These are phyloP conservation scores for Amphimallon solstitiale DNA, from an alignment of 2,888 invertebrate species.

Conservation along the genomic window DNA sequence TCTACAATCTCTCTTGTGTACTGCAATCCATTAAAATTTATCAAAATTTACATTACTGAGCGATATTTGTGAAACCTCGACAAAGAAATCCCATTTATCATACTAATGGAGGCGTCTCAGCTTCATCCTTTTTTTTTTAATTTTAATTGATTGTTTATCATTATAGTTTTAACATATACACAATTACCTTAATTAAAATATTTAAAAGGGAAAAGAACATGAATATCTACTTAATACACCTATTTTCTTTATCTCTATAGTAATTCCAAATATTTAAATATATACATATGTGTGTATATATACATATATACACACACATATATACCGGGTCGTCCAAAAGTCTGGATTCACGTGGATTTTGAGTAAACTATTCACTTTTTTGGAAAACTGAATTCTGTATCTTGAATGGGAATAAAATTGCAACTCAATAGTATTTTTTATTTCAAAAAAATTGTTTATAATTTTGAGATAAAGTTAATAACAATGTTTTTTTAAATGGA, in stretches of 20 bases:
- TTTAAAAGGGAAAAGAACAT: slow-evolving; percentile 30
- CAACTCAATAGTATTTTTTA: too few relatives aligned
- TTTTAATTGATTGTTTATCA: slow-evolving; percentile 36
- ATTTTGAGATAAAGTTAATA: too few relatives aligned
- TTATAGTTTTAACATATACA: slow-evolving; percentile 29
- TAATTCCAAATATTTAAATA: slow-evolving; percentile 31
- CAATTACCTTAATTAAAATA: slow-evolving; percentile 35
- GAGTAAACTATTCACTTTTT: too few relatives aligned
- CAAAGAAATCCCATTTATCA: slow-evolving; percentile 30
- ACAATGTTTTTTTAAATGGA: too few relatives aligned
- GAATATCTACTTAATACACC: slow-evolving; percentile 31
- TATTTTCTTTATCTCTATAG: slow-evolving; percentile 20
- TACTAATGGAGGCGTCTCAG: slow-evolving; percentile 33
- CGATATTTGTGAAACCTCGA: slow-evolving; percentile 32
- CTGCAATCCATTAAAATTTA: slow-evolving; percentile 35
- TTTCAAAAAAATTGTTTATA: too few relatives aligned
- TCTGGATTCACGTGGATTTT: too few relatives aligned
- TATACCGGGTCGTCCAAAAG: too few relatives aligned
- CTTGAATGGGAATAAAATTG: too few relatives aligned
- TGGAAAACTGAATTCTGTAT: too few relatives aligned
- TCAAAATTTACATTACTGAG: slow-evolving; percentile 35
- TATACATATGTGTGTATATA: neutral
- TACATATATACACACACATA: too few relatives aligned
- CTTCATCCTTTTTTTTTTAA: slow-evolving; percentile 18
- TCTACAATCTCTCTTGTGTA: slow-evolving; percentile 6